Conservation (phyloP, 2,888 invertebrate genomes). For the Tenthredo amoena region DNA sequence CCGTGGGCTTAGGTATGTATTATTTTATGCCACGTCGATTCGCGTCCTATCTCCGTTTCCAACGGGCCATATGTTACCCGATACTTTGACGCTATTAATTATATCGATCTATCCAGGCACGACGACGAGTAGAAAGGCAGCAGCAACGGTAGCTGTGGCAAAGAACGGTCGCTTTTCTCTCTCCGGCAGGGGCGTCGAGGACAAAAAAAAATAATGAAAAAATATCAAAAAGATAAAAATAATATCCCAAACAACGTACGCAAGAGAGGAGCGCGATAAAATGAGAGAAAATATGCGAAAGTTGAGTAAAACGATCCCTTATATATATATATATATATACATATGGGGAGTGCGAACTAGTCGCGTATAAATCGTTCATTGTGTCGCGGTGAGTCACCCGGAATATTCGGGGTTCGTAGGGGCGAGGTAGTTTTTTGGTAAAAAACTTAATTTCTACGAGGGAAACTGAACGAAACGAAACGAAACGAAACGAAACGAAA, state of each 20-base stretch:
- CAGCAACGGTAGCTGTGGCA: background rate
- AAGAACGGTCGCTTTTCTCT: background rate
- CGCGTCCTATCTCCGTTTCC: constrained; percentile 56
- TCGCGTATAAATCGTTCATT: constrained; percentile 13
- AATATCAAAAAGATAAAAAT: background rate
- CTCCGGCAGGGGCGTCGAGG: background rate
- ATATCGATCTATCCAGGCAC: constrained; percentile 71
- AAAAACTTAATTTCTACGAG: background rate
- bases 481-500: background rate
- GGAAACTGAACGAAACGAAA: background rate
- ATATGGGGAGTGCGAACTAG: background rate
- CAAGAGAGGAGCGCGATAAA: too few relatives aligned
- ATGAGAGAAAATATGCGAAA: background rate
- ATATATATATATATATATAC: too few relatives aligned
- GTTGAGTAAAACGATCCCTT: background rate
- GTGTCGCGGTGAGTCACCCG: background rate
- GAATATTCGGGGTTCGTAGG: background rate
- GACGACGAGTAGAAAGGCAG: background rate
- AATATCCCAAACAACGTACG: background rate
- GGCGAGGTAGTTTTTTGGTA: background rate
- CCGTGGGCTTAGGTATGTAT: background rate
- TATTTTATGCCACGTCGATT: constrained; percentile 3
- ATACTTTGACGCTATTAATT: constrained; percentile 76
- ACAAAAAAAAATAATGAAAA: background rate
- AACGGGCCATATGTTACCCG: constrained; percentile 74